Conservation (phyloP, 2,113 vertebrate species). For the Cochlearius cochlearius region DNA sequence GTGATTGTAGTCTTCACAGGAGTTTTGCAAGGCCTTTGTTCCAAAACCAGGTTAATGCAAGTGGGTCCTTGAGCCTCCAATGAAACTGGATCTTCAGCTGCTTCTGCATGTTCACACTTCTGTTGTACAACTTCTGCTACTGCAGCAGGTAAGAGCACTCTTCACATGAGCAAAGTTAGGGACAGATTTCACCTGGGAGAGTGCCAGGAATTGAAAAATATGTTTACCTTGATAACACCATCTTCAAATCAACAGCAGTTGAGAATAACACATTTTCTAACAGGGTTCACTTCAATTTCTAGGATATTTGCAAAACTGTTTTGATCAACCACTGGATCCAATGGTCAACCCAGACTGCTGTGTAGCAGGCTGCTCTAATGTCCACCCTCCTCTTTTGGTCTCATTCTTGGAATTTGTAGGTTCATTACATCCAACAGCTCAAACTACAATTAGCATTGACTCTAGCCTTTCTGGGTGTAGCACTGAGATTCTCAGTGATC, state of each 20-base stretch:
- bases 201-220: not conserved
- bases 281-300: not conserved
- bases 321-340: not conserved
- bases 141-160: not conserved
- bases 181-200: not conserved
- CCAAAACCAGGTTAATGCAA: not conserved
- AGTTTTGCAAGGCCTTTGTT: not conserved
- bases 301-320: not conserved
- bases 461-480: not conserved
- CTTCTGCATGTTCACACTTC: not conserved
- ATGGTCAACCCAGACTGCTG: not conserved
- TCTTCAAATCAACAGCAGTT: not conserved
- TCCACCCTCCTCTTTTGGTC: not conserved
- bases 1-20: not conserved
- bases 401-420: not conserved
- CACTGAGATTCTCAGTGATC: not conserved
- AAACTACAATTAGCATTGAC: not conserved
- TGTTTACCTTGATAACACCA: not conserved
- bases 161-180: not conserved
- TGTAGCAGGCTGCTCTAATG: not conserved
- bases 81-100: not conserved
- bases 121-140: not conserved
- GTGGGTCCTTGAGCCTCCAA: not conserved
- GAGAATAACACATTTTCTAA: not conserved
- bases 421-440: not conserved